Percentiles rank a stretch among this genome's conserved stretches.
phyloP scores from a whole-genome alignment of 2,113 vertebrate species.

The Sylvietta virens region DNA sequence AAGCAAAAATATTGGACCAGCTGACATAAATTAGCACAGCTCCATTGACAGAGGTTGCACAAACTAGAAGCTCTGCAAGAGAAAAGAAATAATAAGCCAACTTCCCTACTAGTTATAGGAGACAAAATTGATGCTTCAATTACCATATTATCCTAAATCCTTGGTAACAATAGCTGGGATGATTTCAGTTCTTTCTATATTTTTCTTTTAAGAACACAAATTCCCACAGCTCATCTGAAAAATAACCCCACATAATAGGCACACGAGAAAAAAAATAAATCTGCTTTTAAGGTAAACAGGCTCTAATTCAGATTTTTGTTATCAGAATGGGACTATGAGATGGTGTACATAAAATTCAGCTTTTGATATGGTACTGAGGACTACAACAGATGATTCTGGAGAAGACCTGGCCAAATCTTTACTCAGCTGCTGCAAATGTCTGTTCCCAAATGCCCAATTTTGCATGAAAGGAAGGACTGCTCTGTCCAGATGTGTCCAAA shows the following conservation, averaged over 20 bases:
- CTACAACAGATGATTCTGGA: background rate
- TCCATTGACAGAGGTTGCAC: background rate
- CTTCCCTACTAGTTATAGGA: background rate
- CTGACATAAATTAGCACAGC: constrained; percentile 15
- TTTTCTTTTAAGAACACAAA: background rate
- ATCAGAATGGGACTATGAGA: background rate
- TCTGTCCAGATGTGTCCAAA: background rate
- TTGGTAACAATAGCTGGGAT: background rate
- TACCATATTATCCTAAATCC: background rate
- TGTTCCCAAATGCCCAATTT: background rate
- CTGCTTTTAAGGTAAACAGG: background rate
- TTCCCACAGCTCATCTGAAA: background rate
- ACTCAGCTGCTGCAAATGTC: background rate
- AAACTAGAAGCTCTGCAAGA: background rate
- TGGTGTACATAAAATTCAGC: background rate
- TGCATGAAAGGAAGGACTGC: background rate
- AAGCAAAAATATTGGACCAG: constrained; percentile 30
- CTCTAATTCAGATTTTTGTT: background rate
- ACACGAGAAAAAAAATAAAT: background rate
- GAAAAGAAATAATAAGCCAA: background rate
- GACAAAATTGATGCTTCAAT: background rate
- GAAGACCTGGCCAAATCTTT: background rate
- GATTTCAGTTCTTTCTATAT: background rate
- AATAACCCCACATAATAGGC: background rate
- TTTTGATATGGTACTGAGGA: background rate